Percentiles rank a stretch among this genome's conserved stretches.
Evolutionary conservation across 2,113 vertebrate species (phyloP).

Genomic region (Oreotrochilus melanogaster): DNA sequence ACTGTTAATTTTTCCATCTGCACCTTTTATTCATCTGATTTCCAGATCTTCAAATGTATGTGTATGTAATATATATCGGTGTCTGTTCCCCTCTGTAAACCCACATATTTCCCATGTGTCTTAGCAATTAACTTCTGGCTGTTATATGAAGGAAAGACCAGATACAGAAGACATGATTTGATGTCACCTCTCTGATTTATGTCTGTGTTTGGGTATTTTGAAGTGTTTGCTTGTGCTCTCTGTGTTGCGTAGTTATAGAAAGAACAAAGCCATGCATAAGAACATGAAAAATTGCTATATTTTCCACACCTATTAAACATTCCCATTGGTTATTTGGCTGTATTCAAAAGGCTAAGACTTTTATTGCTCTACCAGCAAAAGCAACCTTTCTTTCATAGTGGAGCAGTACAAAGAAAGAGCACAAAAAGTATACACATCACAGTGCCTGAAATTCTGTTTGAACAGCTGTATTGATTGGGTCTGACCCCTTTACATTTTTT

Average conservation of each 20-base stretch:
- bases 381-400: conserved; percentile 87
- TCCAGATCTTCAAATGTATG: neutral
- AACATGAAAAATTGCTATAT: conserved; percentile 58
- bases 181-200: conserved; percentile 31
- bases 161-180: neutral
- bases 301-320: conserved; percentile 59
- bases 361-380: conserved; percentile 77
- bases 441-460: conserved; percentile 93
- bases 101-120: neutral
- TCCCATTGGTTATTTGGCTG: conserved; percentile 62
- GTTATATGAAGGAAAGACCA: neutral
- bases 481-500: conserved; percentile 88
- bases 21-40: neutral
- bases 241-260: conserved; percentile 27
- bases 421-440: conserved; percentile 88
- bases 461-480: conserved; percentile 92
- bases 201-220: neutral
- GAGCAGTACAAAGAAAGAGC: conserved; percentile 88
- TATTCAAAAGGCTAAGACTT: conserved; percentile 80
- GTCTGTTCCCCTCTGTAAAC: neutral
- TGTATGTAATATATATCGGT: neutral
- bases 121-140: conserved; percentile 47
- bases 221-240: conserved; percentile 12
- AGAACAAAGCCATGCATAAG: conserved; percentile 64
- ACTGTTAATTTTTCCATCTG: neutral